A percentile compares a stretch with the other conserved stretches of the same genome.
These are phyloP conservation scores for Brachyhypopomus occidentalis DNA, from an alignment of 2,113 vertebrate species.

Conservation along the genomic window DNA sequence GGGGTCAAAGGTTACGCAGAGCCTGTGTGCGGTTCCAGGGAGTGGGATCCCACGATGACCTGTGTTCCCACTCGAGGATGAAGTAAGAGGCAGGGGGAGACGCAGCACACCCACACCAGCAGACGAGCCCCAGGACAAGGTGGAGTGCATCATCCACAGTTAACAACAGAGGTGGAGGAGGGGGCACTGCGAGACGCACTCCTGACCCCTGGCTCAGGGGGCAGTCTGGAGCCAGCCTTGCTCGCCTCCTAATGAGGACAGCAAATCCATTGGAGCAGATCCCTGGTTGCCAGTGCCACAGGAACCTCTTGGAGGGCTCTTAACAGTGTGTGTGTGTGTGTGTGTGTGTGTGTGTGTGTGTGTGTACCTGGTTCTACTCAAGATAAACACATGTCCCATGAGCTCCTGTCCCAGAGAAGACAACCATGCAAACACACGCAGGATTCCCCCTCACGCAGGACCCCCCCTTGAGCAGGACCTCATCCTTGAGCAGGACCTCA, in stretches of 20 bases:
- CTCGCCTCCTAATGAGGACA: slow-evolving; percentile 45
- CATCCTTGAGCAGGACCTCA: too few species aligned
- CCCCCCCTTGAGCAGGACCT: too few species aligned
- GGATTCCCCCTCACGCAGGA: too few species aligned
- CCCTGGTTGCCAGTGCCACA: slow-evolving; percentile 40
- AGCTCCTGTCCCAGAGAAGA: not conserved
- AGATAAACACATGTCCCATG: slow-evolving; percentile 36
- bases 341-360: too few species aligned
- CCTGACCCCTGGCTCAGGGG: too few species aligned
- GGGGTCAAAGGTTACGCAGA: slow-evolving; percentile 11
- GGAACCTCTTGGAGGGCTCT: slow-evolving; percentile 44
- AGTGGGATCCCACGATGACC: not conserved
- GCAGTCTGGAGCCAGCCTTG: slow-evolving; percentile 14
- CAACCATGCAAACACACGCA: not conserved
- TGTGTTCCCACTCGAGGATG: not conserved
- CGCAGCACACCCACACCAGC: too few species aligned
- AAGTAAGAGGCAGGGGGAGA: not conserved
- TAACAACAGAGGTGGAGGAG: not conserved
- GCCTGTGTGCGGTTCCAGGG: slow-evolving; percentile 4
- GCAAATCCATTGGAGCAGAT: slow-evolving; percentile 41
- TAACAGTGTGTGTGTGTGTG: too few species aligned
- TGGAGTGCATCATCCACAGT: too few species aligned
- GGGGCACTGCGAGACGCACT: not conserved
- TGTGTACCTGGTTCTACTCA: slow-evolving; percentile 34
- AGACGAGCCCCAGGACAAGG: too few species aligned